Percentiles rank a stretch among this genome's conserved stretches.
These are phyloP conservation scores for Dinocampus coccinellae DNA, from an alignment of 2,888 invertebrate species.

Conservation along the genomic window DNA sequence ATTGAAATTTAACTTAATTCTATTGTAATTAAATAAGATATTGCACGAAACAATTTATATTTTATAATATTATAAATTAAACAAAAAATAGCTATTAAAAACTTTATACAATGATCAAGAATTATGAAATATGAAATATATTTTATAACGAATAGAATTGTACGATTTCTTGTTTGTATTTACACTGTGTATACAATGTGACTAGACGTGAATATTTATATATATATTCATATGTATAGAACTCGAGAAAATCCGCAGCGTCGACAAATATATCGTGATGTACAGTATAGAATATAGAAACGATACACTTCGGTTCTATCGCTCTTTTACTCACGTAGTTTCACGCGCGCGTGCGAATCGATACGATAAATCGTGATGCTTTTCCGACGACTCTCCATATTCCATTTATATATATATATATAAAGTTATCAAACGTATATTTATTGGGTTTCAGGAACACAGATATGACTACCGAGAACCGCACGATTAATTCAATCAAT, in stretches of 20 bases:
- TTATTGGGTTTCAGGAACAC: conserved; percentile 14
- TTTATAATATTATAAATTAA: too few relatives aligned
- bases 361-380: conserved; percentile 31
- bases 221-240: not conserved
- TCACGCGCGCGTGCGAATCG: conserved; percentile 22
- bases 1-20: too few relatives aligned
- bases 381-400: conserved; percentile 19
- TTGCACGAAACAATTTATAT: too few relatives aligned
- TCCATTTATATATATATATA: conserved; percentile 6
- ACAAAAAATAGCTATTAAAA: conserved; percentile 10
- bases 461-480: conserved; percentile 4
- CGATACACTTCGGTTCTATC: conserved; percentile 14
- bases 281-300: conserved; percentile 15
- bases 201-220: not conserved
- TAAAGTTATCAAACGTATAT: conserved; percentile 25
- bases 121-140: conserved; percentile 3
- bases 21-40: too few relatives aligned
- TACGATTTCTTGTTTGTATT: conserved; percentile 27
- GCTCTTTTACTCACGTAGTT: not conserved
- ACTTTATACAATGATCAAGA: not conserved
- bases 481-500: conserved; percentile 21
- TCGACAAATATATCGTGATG: conserved; percentile 31
- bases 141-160: not conserved
- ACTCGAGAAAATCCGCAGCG: conserved; percentile 33
- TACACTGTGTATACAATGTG: conserved; percentile 10